Percentiles rank a stretch among this genome's conserved stretches.
Conservation (phyloP, 1,140 invertebrate genomes). For the Aphelenchoides besseyi region DNA sequence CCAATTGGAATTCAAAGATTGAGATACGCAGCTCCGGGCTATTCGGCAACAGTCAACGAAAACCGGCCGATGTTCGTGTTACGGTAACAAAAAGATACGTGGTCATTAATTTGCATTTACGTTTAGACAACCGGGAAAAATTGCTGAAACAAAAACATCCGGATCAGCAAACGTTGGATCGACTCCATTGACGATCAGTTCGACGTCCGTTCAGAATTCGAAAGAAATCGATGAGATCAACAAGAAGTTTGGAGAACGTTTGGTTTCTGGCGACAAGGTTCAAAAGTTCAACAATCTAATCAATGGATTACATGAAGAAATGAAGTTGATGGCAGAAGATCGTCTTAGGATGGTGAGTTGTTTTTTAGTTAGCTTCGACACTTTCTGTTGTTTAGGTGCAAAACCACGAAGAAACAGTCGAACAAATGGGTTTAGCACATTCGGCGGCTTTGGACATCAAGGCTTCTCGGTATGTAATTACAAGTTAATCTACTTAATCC, state of each 20-base stretch:
- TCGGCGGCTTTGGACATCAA: slow-evolving; percentile 36
- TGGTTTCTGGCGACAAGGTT: slow-evolving; percentile 33
- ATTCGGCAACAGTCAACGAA: background rate
- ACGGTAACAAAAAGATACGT: background rate
- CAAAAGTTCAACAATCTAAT: slow-evolving; percentile 46
- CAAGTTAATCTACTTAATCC: background rate
- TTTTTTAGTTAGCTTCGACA: slow-evolving; percentile 37
- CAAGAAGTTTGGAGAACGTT: slow-evolving; percentile 37
- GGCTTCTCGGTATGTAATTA: slow-evolving; percentile 19
- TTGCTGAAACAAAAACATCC: background rate
- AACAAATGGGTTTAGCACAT: background rate
- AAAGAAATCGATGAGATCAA: slow-evolving; percentile 26
- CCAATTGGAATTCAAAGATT: background rate
- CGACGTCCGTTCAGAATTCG: background rate
- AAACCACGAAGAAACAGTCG: slow-evolving; percentile 43
- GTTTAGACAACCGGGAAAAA: background rate
- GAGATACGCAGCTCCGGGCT: background rate
- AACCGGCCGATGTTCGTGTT: background rate
- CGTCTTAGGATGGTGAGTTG: slow-evolving; percentile 21
- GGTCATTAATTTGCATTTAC: background rate
- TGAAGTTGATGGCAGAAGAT: slow-evolving; percentile 42
- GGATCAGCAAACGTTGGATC: background rate
- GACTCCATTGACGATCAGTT: slow-evolving; percentile 8
- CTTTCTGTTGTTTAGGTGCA: slow-evolving; percentile 31
- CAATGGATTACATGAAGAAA: slow-evolving; percentile 29